phyloP scores from a whole-genome alignment of 2,888 invertebrate species.

The Bombylius discolor region DNA sequence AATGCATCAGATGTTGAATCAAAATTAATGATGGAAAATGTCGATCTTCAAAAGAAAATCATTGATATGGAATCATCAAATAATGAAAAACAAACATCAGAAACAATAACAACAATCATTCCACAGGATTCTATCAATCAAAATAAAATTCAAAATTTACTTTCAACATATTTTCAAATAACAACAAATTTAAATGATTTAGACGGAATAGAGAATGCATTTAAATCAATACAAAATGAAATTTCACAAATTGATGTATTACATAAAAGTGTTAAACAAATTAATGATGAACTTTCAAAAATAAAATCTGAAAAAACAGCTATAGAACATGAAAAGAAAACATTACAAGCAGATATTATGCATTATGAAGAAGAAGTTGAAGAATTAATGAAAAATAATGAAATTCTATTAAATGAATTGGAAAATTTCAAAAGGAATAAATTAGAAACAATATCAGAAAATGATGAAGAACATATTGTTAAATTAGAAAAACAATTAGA shows the following conservation, averaged over 20 bases:
- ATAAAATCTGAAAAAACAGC: constrained; percentile 37
- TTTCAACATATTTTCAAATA: constrained; percentile 20
- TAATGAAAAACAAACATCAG: constrained; percentile 8
- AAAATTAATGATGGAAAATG: constrained; percentile 19
- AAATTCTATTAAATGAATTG: constrained; percentile 52
- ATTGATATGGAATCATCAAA: constrained; percentile 29
- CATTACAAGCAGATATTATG: constrained; percentile 36
- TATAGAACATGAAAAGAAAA: constrained; percentile 43
- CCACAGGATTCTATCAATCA: constrained; percentile 10
- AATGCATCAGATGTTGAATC: constrained; percentile 19
- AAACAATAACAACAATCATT: neutral
- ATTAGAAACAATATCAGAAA: constrained; percentile 57
- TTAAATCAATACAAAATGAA: constrained; percentile 44
- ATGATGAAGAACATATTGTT: constrained; percentile 54
- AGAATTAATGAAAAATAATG: constrained; percentile 58
- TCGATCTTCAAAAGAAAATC: constrained; percentile 22
- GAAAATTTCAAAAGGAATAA: constrained; percentile 46
- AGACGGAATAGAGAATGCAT: constrained; percentile 26
- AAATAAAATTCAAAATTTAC: constrained; percentile 20
- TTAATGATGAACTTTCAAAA: constrained; percentile 39
- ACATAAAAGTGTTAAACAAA: constrained; percentile 44
- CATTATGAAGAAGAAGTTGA: constrained; percentile 47
- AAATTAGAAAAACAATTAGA: constrained; percentile 54
- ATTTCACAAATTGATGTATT: constrained; percentile 46
- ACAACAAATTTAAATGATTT: constrained; percentile 14